These are phyloP conservation scores for Manis javanica DNA, from an alignment of 2,797 vertebrate genomes.

Conservation along the genomic window DNA sequence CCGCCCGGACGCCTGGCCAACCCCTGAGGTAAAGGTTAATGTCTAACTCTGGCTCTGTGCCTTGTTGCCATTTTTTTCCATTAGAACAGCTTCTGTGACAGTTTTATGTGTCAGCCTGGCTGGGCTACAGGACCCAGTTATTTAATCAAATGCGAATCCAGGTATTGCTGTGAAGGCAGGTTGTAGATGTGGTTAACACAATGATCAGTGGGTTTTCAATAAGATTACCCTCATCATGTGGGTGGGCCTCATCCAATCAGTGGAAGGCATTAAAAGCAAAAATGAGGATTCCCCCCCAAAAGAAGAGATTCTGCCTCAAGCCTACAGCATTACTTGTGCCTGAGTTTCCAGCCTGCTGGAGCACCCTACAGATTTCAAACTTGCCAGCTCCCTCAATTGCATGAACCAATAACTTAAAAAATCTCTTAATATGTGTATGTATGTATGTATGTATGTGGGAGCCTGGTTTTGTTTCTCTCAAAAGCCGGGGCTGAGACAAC, in stretches of 20 bases:
- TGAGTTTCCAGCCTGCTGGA: not conserved
- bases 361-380: not conserved
- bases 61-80: not conserved
- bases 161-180: not conserved
- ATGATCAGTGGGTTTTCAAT: not conserved
- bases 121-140: not conserved
- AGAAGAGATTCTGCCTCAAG: not conserved
- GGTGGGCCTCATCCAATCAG: not conserved
- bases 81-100: not conserved
- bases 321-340: not conserved
- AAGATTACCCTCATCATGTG: not conserved
- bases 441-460: no score
- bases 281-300: not conserved
- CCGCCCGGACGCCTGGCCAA: not conserved
- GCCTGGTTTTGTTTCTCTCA: not conserved
- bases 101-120: not conserved
- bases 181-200: not conserved
- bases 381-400: not conserved
- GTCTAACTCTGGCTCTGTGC: not conserved
- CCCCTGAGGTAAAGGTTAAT: not conserved
- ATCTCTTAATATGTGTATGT: not conserved
- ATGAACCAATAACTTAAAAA: not conserved
- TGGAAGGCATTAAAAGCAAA: not conserved
- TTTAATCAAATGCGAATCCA: not conserved
- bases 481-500: not conserved